Percentiles rank a stretch among this genome's conserved stretches.
Evolutionary conservation across 1,140 invertebrate species (phyloP).

Genomic region (Andrena cerasifolii): DNA sequence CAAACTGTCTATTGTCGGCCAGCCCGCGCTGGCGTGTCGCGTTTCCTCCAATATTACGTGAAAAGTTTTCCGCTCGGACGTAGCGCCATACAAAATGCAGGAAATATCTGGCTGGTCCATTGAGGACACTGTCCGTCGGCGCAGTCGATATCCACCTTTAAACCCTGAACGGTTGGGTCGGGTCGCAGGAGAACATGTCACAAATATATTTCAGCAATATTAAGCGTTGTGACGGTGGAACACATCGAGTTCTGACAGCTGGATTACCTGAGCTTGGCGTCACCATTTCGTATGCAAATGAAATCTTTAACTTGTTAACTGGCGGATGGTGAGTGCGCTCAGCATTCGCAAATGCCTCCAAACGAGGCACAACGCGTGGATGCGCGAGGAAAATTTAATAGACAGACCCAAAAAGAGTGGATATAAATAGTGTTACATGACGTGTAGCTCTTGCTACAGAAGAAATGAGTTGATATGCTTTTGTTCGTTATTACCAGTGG

Average conservation of each 20-base stretch:
- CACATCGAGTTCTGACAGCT: not conserved
- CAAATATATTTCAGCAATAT: slow-evolving; percentile 15
- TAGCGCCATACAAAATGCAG: slow-evolving; percentile 14
- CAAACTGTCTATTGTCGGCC: slow-evolving; percentile 1
- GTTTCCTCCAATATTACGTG: slow-evolving; percentile 22
- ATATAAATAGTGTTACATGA: no score
- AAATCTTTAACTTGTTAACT: no score
- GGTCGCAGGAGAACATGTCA: not conserved
- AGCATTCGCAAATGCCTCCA: no score
- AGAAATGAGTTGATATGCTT: no score
- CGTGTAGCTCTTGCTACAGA: no score
- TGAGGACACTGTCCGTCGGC: not conserved
- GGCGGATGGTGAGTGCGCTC: no score
- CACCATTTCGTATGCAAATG: no score
- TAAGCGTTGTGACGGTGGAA: not conserved
- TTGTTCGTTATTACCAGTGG: no score
- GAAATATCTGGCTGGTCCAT: slow-evolving; percentile 21
- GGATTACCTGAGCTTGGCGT: no score
- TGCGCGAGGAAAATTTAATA: no score
- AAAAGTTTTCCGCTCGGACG: slow-evolving; percentile 28
- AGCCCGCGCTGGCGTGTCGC: not conserved
- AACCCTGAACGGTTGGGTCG: not conserved
- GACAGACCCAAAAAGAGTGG: no score
- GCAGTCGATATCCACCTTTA: slow-evolving; percentile 34
- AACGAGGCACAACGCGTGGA: no score